phyloP scores from a whole-genome alignment of 2,888 invertebrate species.

The Tiliacea citrago region DNA sequence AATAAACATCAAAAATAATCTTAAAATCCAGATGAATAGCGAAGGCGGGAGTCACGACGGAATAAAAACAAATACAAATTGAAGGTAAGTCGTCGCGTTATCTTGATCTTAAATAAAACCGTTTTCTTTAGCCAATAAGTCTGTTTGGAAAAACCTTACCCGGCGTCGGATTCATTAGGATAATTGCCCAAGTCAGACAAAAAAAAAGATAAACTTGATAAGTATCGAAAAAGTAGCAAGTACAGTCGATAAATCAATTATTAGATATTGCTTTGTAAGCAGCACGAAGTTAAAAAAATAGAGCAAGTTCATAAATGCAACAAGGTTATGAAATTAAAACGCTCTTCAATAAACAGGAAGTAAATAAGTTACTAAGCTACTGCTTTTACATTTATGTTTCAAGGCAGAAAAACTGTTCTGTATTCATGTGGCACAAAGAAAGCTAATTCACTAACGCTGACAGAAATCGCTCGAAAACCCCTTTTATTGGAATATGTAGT shows the following conservation, averaged over 20 bases:
- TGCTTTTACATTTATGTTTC: slow-evolving; percentile 42
- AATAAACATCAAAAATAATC: slow-evolving; percentile 81
- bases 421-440: slow-evolving; percentile 58
- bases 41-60: slow-evolving; percentile 67
- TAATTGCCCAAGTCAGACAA: slow-evolving; percentile 65
- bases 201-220: slow-evolving; percentile 47
- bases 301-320: slow-evolving; percentile 32
- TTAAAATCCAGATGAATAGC: slow-evolving; percentile 81
- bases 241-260: slow-evolving; percentile 34
- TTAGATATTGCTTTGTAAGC: slow-evolving; percentile 31
- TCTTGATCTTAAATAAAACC: slow-evolving; percentile 73
- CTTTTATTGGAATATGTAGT: slow-evolving; percentile 57
- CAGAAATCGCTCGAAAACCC: slow-evolving; percentile 56
- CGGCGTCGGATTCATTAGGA: slow-evolving; percentile 70
- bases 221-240: slow-evolving; percentile 24
- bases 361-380: slow-evolving; percentile 32
- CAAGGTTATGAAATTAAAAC: slow-evolving; percentile 49
- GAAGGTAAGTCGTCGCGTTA: slow-evolving; percentile 71
- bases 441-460: slow-evolving; percentile 62
- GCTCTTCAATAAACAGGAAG: slow-evolving; percentile 30
- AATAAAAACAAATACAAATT: slow-evolving; percentile 77
- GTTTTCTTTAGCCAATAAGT: slow-evolving; percentile 67
- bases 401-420: slow-evolving; percentile 46
- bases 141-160: slow-evolving; percentile 63
- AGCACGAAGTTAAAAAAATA: slow-evolving; percentile 29